Base-by-base conservation (phyloP, 1,140 invertebrate genomes). In the Apis florea region DNA sequence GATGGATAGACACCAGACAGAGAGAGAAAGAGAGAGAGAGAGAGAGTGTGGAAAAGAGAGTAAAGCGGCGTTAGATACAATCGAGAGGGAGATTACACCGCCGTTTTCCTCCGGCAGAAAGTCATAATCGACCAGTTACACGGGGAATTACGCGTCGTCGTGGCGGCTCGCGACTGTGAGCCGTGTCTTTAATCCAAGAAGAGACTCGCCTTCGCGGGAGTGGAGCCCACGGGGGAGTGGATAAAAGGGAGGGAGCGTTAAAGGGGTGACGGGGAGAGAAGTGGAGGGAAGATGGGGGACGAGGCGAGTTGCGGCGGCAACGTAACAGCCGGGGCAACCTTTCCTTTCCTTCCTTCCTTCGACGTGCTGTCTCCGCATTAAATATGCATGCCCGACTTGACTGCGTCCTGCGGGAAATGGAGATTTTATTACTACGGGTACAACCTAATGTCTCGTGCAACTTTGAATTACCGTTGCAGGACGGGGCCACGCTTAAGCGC, bases 351-450 rank as follows among this genome's bases (percentile, higher is more conserved):
- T 87, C 79, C 72, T 87, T 80, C 77, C 83, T 88, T 88, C 83
- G 86, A 85, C 86, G 77, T 83, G 87, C 80, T 58, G 73, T 80
- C 80, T 86, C 82, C 63, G 79, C 84, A 79, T 89, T 88, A 89
- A 89, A 88, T 88, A 88, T 88, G 87, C 82, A 88, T 85, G 82
- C 86, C 77, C 79, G 87, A 88, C 82, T 88, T 86, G 86, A 86
- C 87, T 89, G 79, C 77, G 88, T 86, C 86, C 87, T 79, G 72
- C 68, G 87, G 87, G 84, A 88, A 89, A 89, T 89, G 88, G 88
- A 86, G 87, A 89, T 89, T 89, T 89, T 89, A 89, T 88, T 89
- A 86, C 88, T 83, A 73, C 82, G 56, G 31, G 74, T 89, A 90
- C 87, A 85, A 87, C 79, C 87, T 87, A 87, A 87, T 87, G 85